Base-by-base conservation (phyloP, 2,113 vertebrate genomes). In the Percina caprodes region DNA sequence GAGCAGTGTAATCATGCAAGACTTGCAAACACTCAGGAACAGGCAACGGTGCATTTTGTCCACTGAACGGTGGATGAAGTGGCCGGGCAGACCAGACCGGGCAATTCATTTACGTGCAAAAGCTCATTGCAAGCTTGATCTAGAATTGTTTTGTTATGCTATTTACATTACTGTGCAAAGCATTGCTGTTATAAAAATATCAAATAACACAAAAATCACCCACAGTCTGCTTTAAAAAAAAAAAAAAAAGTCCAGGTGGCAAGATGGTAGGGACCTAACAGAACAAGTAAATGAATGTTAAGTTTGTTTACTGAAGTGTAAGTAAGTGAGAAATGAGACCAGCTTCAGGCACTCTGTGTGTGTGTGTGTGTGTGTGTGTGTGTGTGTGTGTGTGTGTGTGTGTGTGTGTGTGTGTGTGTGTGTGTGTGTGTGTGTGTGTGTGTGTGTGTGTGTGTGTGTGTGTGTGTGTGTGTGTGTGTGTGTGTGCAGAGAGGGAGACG, bases 281-380 rank as follows among this genome's bases (percentile, higher is more conserved):
- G 56, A 81, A 74, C 73, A 71, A 74, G 55, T 77, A 69, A 72
- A 55, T 75, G 73, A 88, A 81, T 85, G 66, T 79, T 80, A 81
- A 81, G 54, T 82, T 77, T 81, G 77, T 80, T 88, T 73, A 65
- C 81, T 70, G 77, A 86, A 76, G 66, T 86, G 85, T 80, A 80
- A 84, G 77, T 58, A 80, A 85, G 59, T 55, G 51, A 89, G 75
- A 86, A 86, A 84, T 65, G 59, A 82, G 51, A 87, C 72, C 72
- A 76, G 75, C 83, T 88, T 18, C 39, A 77, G 84, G 89, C 83
- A 49, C 79, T 5, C 5, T 35, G 33, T 35, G 33, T 35, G 33
- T 35, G 33, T 35, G 33, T 35, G 33, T 35, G 33, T 35, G 33
- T 35, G 33, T 35, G 33, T 35, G 33, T 35, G 33, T 35, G 33